These are phyloP conservation scores for Strigamia transsilvanica DNA, from an alignment of 2,888 invertebrate genomes.

Conservation along the genomic window DNA sequence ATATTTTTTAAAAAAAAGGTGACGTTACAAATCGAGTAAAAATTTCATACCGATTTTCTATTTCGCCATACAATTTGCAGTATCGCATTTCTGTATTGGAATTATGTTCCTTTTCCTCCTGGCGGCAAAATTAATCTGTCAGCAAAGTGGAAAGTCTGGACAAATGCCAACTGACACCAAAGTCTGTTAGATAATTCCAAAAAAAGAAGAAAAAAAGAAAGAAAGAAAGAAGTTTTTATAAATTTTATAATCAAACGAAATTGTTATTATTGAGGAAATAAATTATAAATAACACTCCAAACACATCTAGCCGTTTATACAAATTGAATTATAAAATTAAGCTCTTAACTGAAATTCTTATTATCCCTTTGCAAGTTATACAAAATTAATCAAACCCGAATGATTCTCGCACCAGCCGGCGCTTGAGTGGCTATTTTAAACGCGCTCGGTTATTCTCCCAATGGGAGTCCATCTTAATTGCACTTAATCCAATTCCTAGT, in stretches of 20 bases:
- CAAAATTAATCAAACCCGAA: slow-evolving; percentile 17
- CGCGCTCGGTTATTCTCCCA: slow-evolving; percentile 13
- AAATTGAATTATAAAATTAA: background rate
- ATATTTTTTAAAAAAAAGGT: background rate
- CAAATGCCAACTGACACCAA: slow-evolving; percentile 30
- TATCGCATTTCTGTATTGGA: slow-evolving; percentile 11
- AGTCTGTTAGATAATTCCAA: background rate
- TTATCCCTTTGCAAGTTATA: background rate
- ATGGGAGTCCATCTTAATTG: slow-evolving; percentile 30
- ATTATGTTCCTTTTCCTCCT: slow-evolving; percentile 7
- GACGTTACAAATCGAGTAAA: slow-evolving; percentile 12
- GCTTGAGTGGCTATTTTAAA: slow-evolving; percentile 16
- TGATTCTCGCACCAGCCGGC: slow-evolving; percentile 5
- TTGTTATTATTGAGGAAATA: background rate
- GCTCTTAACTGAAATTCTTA: background rate
- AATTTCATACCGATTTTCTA: background rate
- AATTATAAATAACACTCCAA: slow-evolving; percentile 5
- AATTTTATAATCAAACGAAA: background rate
- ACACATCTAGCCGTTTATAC: background rate
- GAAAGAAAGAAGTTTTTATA: background rate
- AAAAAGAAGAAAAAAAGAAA: background rate
- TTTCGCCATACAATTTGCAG: background rate
- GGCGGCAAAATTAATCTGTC: slow-evolving; percentile 30
- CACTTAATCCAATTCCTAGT: slow-evolving; percentile 30
- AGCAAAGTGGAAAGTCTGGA: slow-evolving; percentile 21